These are phyloP conservation scores for Turdus rufiventris DNA, from an alignment of 2,113 vertebrate species.

Conservation along the genomic window DNA sequence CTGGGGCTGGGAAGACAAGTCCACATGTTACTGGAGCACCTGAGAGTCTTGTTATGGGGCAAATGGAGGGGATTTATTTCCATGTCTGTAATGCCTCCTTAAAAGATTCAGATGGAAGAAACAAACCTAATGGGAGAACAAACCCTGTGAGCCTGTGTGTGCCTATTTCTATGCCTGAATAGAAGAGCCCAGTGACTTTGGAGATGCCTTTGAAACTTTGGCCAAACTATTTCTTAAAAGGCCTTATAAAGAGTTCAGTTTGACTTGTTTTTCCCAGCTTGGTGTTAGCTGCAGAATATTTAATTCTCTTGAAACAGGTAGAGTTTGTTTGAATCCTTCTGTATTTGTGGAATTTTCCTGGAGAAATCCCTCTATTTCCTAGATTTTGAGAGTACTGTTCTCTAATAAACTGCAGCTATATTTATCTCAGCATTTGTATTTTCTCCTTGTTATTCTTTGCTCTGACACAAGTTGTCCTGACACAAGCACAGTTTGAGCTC, in stretches of 20 bases:
- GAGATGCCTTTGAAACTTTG: neutral
- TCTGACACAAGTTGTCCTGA: neutral
- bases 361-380: neutral
- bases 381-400: neutral
- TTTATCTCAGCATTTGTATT: neutral
- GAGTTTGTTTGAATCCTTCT: neutral
- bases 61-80: neutral
- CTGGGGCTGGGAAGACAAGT: neutral
- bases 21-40: neutral
- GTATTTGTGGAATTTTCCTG: neutral
- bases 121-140: neutral
- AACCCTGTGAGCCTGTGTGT: neutral
- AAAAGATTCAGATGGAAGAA: neutral
- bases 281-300: neutral
- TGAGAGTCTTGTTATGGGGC: neutral
- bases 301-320: neutral
- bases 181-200: neutral
- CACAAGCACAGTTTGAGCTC: neutral
- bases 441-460: neutral
- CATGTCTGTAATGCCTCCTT: neutral
- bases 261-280: neutral
- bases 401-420: neutral
- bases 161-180: neutral
- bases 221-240: slow-evolving; percentile 4
- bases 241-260: neutral